A percentile compares a stretch with the other conserved stretches of the same genome.
These are phyloP conservation scores for Hemitrygon akajei DNA, from an alignment of 2,797 vertebrate species.

Conservation along the genomic window DNA sequence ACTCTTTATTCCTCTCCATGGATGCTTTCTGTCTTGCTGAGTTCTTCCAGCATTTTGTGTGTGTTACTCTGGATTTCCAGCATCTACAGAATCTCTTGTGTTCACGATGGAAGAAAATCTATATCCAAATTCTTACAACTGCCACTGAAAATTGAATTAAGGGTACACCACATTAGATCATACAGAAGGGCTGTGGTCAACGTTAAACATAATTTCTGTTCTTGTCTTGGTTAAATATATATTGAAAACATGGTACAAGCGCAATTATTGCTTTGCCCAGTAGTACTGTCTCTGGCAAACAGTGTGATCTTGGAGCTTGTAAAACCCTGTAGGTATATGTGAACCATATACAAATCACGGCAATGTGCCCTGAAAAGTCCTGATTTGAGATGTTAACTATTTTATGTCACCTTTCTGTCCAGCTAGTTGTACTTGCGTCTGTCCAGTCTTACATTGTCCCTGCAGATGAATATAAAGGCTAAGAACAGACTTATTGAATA, in stretches of 20 bases:
- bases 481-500: neutral
- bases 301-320: neutral
- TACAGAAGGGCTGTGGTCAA: neutral
- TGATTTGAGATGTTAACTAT: neutral
- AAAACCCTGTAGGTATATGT: no score
- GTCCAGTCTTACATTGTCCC: neutral
- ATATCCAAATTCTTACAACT: neutral
- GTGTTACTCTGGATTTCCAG: no score
- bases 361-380: neutral
- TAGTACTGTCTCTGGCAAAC: neutral
- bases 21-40: no score
- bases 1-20: no score
- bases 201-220: neutral
- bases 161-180: neutral
- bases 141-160: neutral
- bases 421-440: neutral
- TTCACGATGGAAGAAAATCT: no score
- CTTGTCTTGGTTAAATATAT: neutral
- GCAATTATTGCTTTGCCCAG: neutral
- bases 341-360: neutral
- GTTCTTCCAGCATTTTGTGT: no score
- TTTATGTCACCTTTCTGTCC: neutral
- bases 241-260: neutral
- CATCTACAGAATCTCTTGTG: no score
- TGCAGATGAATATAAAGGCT: neutral